Conservation (phyloP, 2,113 vertebrate species). For the Alces alces region DNA sequence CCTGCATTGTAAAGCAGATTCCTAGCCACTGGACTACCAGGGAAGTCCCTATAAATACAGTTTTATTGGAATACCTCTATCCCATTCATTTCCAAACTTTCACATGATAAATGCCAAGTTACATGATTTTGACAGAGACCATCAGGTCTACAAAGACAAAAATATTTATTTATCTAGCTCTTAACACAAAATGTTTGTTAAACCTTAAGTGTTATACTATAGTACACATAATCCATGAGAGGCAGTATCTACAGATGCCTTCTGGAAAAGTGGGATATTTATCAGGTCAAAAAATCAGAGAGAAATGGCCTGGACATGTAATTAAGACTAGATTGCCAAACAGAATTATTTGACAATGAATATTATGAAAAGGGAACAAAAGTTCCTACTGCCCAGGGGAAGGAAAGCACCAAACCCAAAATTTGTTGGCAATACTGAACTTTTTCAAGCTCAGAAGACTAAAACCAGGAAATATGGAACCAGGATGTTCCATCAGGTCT, state of each 20-base stretch:
- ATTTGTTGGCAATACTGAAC: background rate
- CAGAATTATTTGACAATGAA: background rate
- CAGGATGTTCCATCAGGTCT: fast-evolving
- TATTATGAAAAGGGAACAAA: no score
- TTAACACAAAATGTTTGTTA: background rate
- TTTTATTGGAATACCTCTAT: background rate
- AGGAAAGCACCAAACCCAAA: background rate
- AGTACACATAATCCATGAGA: no score
- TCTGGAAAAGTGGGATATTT: background rate
- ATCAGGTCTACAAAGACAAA: background rate
- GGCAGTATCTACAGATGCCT: background rate
- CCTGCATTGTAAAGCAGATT: background rate
- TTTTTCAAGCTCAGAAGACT: background rate
- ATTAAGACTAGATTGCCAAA: background rate
- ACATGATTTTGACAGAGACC: background rate
- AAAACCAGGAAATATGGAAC: background rate
- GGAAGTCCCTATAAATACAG: background rate
- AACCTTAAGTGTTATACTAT: background rate
- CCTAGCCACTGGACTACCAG: background rate
- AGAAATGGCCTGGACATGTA: background rate
- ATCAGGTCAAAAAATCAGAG: background rate
- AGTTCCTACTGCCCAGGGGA: background rate
- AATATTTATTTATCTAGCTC: background rate
- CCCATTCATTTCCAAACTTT: background rate
- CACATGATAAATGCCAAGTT: background rate